Conservation (phyloP, 37 sponge, comb jelly and placozoan genomes). For the Chondrilla cf. caribensis region DNA sequence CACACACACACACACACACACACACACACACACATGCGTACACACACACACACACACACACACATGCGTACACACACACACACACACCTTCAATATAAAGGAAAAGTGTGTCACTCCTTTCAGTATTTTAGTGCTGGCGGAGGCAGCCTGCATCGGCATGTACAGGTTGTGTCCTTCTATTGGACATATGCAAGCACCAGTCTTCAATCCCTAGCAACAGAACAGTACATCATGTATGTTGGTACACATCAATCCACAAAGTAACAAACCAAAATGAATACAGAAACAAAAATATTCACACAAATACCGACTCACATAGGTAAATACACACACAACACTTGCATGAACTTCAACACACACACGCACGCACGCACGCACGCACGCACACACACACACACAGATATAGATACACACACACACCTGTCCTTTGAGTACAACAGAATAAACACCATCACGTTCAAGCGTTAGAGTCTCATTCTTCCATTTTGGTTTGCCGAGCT, state of each 20-base stretch:
- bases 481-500: neutral
- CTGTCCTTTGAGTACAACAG: constrained; percentile 9
- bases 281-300: neutral
- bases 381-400: constrained; percentile 1
- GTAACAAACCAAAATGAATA: too few relatives aligned
- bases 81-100: constrained; percentile 6
- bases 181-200: neutral
- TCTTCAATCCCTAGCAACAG: neutral
- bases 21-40: neutral
- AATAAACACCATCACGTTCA: constrained; percentile 3
- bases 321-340: neutral
- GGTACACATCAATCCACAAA: too few relatives aligned
- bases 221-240: neutral
- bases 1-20: constrained; percentile 8
- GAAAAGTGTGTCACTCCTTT: neutral
- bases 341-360: neutral
- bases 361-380: neutral
- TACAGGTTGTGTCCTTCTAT: neutral
- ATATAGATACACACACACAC: constrained; percentile 1
- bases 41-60: neutral
- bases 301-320: neutral
- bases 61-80: too few relatives aligned
- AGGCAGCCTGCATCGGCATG: neutral
- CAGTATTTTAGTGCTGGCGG: neutral
- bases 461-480: constrained; percentile 19